A percentile compares a stretch with the other conserved stretches of the same genome.
Evolutionary conservation across 92 coral and sea anemone species (phyloP).

Genomic region (Meandrina meandrites): DNA sequence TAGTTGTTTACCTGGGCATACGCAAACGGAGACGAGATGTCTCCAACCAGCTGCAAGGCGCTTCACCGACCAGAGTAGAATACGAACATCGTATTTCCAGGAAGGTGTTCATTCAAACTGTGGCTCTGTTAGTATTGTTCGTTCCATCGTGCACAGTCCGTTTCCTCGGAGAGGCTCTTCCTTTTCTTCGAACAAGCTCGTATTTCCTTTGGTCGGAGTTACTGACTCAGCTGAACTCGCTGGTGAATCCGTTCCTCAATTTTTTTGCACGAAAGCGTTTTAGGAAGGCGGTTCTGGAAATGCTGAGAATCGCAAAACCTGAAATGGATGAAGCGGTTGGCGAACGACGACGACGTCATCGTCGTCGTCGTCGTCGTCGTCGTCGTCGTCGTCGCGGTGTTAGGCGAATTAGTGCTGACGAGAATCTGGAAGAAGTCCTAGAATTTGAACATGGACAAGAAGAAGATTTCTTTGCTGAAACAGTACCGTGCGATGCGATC

Average conservation of each 20-base stretch:
- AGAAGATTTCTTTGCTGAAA: no score
- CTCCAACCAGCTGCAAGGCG: not conserved
- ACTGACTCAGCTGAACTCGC: not conserved
- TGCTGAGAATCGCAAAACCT: not conserved
- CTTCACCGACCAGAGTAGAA: not conserved
- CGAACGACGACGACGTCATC: not conserved
- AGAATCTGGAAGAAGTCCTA: not conserved
- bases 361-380: no score
- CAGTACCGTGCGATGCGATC: not conserved
- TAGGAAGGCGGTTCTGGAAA: not conserved
- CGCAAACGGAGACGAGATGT: not conserved
- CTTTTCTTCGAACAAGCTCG: constrained; percentile 18
- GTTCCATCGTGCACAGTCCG: not conserved
- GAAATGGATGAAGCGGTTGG: not conserved
- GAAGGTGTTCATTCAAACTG: not conserved
- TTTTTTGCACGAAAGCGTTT: not conserved
- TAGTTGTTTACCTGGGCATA: not conserved
- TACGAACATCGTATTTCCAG: not conserved
- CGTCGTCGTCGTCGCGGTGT: no score
- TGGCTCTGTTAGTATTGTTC: not conserved
- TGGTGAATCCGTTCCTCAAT: not conserved
- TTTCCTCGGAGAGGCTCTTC: not conserved
- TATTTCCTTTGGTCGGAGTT: constrained; percentile 1
- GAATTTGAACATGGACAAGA: not conserved
- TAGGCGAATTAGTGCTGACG: not conserved